These are phyloP conservation scores for Thera britannica DNA, from an alignment of 2,888 invertebrate species.

Conservation along the genomic window DNA sequence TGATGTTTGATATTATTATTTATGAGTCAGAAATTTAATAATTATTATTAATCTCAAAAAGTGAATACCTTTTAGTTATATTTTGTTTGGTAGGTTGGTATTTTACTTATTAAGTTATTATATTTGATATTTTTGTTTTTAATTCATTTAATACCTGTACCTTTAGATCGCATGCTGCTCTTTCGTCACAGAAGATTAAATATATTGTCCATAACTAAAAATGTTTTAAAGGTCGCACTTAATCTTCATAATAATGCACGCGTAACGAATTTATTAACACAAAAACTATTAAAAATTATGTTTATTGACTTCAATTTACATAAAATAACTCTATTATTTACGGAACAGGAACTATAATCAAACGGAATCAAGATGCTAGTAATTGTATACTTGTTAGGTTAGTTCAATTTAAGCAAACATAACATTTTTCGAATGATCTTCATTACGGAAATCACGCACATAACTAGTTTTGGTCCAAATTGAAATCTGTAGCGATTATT, in stretches of 20 bases:
- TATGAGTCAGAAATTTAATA: constrained; percentile 4
- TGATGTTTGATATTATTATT: constrained; percentile 20
- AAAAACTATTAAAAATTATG: constrained; percentile 25
- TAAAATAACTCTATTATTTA: constrained; percentile 29
- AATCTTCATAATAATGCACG: constrained; percentile 1
- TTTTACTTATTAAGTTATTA: too few species aligned
- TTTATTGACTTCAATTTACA: constrained; percentile 20
- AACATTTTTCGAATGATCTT: constrained; percentile 64
- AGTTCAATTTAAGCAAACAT: constrained; percentile 60
- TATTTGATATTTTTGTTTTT: background rate
- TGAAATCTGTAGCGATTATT: constrained; percentile 7
- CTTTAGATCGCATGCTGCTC: background rate
- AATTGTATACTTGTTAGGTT: constrained; percentile 55
- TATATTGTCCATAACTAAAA: background rate
- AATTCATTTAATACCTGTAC: too few species aligned
- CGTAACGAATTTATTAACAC: constrained; percentile 16
- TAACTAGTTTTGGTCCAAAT: constrained; percentile 10
- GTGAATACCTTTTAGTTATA: too few species aligned
- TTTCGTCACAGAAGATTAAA: background rate
- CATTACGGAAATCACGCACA: constrained; percentile 66
- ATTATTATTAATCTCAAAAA: background rate
- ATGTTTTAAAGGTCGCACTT: background rate
- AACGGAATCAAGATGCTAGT: constrained; percentile 55
- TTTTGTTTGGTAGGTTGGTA: too few species aligned
- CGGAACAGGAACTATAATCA: constrained; percentile 38